Percentiles rank a stretch among this genome's conserved stretches.
Evolutionary conservation across 2,113 vertebrate species (phyloP).

Genomic region (Haemorhous mexicanus): DNA sequence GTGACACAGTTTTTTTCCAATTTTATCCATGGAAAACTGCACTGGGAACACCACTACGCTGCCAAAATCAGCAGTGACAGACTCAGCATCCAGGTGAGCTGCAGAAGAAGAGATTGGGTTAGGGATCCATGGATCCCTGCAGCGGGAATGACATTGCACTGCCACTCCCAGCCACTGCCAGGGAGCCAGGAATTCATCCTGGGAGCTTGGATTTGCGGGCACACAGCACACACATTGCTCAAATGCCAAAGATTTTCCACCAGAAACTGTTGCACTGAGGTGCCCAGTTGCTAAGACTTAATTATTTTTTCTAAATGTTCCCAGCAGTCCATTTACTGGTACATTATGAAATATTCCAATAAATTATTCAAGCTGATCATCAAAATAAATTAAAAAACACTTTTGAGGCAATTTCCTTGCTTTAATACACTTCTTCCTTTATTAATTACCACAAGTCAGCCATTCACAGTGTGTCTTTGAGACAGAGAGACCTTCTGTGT

Average conservation of each 20-base stretch:
- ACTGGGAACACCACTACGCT: rapidly evolving
- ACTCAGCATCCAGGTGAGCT: rapidly evolving
- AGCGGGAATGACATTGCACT: background rate
- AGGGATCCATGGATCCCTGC: background rate
- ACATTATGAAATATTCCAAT: conserved; percentile 26
- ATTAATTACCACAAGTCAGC: background rate
- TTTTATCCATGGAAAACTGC: rapidly evolving
- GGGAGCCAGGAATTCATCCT: rapidly evolving
- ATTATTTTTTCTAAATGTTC: conserved; percentile 19
- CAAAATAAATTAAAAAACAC: conserved; percentile 46
- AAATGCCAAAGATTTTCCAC: background rate
- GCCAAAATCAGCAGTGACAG: background rate
- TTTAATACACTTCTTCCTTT: conserved; percentile 1
- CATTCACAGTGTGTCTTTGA: background rate
- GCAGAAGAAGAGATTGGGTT: rapidly evolving
- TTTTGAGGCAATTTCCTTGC: conserved; percentile 26
- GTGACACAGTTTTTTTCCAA: background rate
- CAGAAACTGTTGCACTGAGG: background rate
- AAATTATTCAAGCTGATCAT: conserved; percentile 52
- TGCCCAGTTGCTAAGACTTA: background rate
- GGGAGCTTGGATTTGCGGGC: background rate
- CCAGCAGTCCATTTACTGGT: conserved; percentile 45
- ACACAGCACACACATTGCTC: rapidly evolving
- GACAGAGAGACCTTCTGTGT: background rate
- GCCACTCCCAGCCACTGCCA: background rate